phyloP scores from a whole-genome alignment of 2,797 vertebrate genomes.

The Glyptemys insculpta region DNA sequence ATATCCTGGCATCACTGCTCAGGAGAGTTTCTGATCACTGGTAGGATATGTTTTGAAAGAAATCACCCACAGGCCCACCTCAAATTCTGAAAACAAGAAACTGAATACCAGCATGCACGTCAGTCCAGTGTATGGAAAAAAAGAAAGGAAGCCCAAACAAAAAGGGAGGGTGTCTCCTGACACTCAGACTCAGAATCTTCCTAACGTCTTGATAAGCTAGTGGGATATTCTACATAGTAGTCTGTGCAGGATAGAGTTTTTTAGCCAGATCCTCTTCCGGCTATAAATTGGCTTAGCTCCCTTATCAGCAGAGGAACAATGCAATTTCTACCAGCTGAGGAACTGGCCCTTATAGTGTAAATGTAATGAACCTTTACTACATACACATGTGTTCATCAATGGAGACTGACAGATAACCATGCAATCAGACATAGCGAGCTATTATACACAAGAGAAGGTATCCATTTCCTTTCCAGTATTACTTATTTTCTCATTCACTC shows the following conservation, averaged over 20 bases:
- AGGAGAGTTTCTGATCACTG: background rate
- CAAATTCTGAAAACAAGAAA: background rate
- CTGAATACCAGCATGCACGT: background rate
- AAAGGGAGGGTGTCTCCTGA: background rate
- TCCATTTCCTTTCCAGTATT: background rate
- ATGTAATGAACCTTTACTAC: background rate
- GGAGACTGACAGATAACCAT: background rate
- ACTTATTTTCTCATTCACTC: background rate
- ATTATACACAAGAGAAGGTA: background rate
- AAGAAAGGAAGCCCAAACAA: background rate
- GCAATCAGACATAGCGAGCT: background rate
- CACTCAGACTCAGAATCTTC: background rate
- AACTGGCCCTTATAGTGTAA: background rate
- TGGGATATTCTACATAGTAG: background rate
- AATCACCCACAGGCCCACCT: background rate
- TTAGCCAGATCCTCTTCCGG: background rate
- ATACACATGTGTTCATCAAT: rapidly evolving
- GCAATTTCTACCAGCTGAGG: background rate
- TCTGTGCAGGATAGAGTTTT: background rate
- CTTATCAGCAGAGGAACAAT: background rate
- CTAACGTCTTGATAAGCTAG: background rate
- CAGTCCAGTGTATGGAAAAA: background rate
- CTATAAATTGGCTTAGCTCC: background rate
- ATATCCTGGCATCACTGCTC: background rate
- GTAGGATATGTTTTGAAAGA: background rate